Evolutionary conservation across 2,888 invertebrate species (phyloP), one percentile per base, ranked within the genome.

Genomic region (Taenaris catops): DNA sequence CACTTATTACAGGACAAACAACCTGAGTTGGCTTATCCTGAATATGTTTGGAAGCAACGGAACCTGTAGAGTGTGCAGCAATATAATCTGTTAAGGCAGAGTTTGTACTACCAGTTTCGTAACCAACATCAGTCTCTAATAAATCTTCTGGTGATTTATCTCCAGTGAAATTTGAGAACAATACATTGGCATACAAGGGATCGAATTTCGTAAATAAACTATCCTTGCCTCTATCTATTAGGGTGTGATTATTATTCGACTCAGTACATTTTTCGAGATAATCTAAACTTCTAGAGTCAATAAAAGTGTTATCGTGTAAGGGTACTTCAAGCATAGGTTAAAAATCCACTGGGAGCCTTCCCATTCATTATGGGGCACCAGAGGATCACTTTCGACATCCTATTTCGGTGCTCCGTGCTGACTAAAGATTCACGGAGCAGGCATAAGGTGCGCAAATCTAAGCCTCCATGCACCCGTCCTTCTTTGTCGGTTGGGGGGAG

Each of bases 191-290:
- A 55, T 81, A 83, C 11, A 90, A 53, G 1, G 90, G 90, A 57
- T 91, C 91, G 52, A 90, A 91, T 49, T 89, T 92, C 4, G 91
- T 89, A 69, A 91, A 92, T 25, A 93, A 75, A 34, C 92, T 92
- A 58, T 92, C 90, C 39, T 91, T 89, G 40, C 79, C 64, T 37
- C 74, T 63, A 51, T 83, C 83, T 39, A 78, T 57, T 16, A 59
- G 51, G 28, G 53, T 74, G 17, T 63, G 59, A 36, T 73, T 66
- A 8, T 66, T 56, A 52, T 73, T 68, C 2, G 84, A 70, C 55
- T 80, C 70, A 2, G 80, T 68, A 48, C 86, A 87, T 43, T 79
- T 79, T 18, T 87, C 71, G 6, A 90, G 69, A 49, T 86, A 90
- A 53, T 90, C 90, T 42, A 91, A 75, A 38, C 81, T 83, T 19